Conservation (phyloP, 2,113 vertebrate genomes). For the Cyprinodon brontotheroides region DNA sequence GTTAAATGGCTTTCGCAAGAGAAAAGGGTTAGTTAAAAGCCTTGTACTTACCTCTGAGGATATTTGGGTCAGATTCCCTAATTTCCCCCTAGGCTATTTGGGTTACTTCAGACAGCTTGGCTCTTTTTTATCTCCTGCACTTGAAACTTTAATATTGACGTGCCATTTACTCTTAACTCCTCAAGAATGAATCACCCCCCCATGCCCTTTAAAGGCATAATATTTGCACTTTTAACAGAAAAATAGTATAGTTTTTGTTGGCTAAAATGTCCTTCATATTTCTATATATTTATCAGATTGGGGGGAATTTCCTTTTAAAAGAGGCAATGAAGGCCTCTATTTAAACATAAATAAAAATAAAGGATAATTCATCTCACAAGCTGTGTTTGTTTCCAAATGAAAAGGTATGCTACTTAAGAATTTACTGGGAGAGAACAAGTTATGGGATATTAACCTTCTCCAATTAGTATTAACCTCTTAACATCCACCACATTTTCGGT, state of each 20-base stretch:
- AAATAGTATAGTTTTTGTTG: background rate
- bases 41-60: slow-evolving; percentile 4
- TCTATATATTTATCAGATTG: background rate
- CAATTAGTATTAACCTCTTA: too few relatives aligned
- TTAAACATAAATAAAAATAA: background rate
- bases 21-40: slow-evolving; percentile 13
- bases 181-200: slow-evolving; percentile 4
- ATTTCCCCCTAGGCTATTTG: slow-evolving; percentile 13
- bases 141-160: slow-evolving; percentile 29
- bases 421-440: too few relatives aligned
- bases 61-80: slow-evolving; percentile 17
- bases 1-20: slow-evolving; percentile 13
- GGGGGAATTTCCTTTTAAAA: background rate
- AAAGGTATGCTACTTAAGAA: too few relatives aligned
- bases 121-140: slow-evolving; percentile 9
- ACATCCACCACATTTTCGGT: too few relatives aligned
- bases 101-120: slow-evolving; percentile 10
- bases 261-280: background rate
- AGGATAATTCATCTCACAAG: background rate
- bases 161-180: slow-evolving; percentile 27
- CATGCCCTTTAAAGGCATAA: slow-evolving; percentile 4
- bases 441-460: too few relatives aligned
- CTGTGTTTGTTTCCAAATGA: too few relatives aligned
- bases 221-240: background rate
- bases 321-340: too few relatives aligned